A percentile compares a stretch with the other conserved stretches of the same genome.
Conservation (phyloP, 2,797 vertebrate species). For the Sparidentex hasta region DNA sequence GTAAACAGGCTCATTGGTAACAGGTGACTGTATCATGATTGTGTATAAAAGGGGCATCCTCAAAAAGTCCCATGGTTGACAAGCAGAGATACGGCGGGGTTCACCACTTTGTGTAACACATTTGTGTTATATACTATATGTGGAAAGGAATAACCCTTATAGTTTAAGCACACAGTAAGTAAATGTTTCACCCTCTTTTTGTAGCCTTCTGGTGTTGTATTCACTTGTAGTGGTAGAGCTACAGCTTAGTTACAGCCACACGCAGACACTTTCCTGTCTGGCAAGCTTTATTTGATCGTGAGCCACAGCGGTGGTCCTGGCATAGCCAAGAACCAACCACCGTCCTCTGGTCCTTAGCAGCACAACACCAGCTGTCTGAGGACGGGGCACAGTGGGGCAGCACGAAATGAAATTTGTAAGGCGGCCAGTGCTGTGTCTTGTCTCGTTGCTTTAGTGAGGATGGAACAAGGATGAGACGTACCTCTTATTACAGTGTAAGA, state of each 20-base stretch:
- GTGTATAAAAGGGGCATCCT: no score
- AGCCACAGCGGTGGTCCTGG: constrained; percentile 64
- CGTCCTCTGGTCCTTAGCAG: constrained; percentile 61
- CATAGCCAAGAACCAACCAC: constrained; percentile 59
- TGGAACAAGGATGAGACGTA: constrained; percentile 33
- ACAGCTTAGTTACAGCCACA: constrained; percentile 42
- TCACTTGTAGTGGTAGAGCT: not conserved
- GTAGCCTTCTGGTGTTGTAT: not conserved
- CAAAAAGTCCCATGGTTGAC: no score
- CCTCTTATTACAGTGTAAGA: constrained; percentile 30
- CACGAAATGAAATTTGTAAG: constrained; percentile 69
- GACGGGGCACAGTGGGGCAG: constrained; percentile 63
- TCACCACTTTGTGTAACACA: no score
- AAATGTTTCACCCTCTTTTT: not conserved
- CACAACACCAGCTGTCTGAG: constrained; percentile 80
- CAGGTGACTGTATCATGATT: no score
- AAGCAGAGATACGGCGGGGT: no score
- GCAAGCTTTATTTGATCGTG: constrained; percentile 52
- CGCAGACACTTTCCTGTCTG: constrained; percentile 58
- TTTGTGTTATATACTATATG: no score
- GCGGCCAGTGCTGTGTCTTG: constrained; percentile 36
- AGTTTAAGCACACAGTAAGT: constrained; percentile 1
- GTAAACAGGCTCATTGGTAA: no score
- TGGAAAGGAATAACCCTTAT: not conserved
- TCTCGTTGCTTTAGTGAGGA: constrained; percentile 30